Evolutionary conservation across 2,113 vertebrate species (phyloP).

Genomic region (Gasterosteus nipponicus): DNA sequence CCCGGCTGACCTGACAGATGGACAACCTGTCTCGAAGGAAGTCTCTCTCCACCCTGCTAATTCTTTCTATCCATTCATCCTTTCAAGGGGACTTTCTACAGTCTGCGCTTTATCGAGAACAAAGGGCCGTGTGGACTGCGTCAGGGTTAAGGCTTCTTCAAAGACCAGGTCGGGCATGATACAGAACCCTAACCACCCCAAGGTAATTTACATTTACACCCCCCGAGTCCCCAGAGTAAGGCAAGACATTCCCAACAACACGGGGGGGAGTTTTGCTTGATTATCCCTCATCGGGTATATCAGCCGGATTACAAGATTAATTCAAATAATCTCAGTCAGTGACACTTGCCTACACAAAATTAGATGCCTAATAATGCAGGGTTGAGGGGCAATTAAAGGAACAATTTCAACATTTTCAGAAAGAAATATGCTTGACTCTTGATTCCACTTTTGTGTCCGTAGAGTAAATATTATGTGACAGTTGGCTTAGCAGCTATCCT

Average conservation of each 20-base stretch:
- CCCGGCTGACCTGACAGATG: slow-evolving; percentile 64
- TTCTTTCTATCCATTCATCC: slow-evolving; percentile 16
- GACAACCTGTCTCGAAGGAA: slow-evolving; percentile 40
- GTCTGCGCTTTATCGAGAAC: slow-evolving; percentile 32
- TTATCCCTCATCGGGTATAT: background rate
- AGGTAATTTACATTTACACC: slow-evolving; percentile 2
- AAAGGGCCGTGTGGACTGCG: slow-evolving; percentile 45
- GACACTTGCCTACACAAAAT: background rate
- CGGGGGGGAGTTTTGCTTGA: background rate
- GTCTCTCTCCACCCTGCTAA: slow-evolving; percentile 18
- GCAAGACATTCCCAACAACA: background rate
- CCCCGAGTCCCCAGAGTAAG: background rate
- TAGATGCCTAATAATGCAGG: background rate
- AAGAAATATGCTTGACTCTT: background rate
- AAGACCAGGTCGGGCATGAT: slow-evolving; percentile 22
- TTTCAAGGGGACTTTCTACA: slow-evolving; percentile 18
- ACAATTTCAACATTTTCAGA: background rate
- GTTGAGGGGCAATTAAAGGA: background rate
- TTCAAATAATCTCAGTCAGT: background rate
- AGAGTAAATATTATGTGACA: background rate
- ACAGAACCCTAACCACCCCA: slow-evolving; percentile 1
- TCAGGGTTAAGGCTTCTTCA: slow-evolving; percentile 43
- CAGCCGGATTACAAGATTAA: background rate
- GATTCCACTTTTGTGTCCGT: background rate
- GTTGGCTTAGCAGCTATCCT: background rate